Evolutionary conservation across 2,113 vertebrate genomes (phyloP).

Genomic region (Colius striatus): DNA sequence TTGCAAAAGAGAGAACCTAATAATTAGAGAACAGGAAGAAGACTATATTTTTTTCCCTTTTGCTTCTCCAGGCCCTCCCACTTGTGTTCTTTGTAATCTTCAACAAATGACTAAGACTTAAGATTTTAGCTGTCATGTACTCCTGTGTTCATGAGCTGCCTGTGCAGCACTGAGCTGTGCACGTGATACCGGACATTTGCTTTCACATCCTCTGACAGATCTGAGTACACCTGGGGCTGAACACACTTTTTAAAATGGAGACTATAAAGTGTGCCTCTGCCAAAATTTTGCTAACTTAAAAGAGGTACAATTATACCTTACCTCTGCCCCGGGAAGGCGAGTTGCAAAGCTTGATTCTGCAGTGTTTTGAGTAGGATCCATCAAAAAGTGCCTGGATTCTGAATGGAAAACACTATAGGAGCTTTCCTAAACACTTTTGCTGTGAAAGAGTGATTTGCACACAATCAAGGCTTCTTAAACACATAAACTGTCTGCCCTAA

Average conservation of each 20-base stretch:
- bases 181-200: not conserved
- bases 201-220: not conserved
- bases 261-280: not conserved
- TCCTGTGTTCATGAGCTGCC: not conserved
- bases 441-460: slow-evolving; percentile 1
- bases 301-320: not conserved
- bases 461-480: slow-evolving; percentile 3
- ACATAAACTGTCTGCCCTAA: not conserved
- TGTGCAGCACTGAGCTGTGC: not conserved
- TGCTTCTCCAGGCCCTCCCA: not conserved
- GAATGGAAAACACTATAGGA: not conserved
- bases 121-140: not conserved
- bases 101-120: not conserved
- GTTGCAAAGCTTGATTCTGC: not conserved
- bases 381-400: not conserved
- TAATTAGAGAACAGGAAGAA: not conserved
- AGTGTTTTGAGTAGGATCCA: not conserved
- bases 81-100: not conserved
- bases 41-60: not conserved
- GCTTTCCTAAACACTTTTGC: not conserved
- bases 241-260: not conserved
- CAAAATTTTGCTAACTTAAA: not conserved
- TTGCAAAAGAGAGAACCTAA: not conserved
- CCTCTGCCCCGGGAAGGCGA: not conserved
- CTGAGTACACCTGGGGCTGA: not conserved